These are phyloP conservation scores for Drosophila prosaltans DNA, from an alignment of 1,140 invertebrate genomes.

Conservation along the genomic window DNA sequence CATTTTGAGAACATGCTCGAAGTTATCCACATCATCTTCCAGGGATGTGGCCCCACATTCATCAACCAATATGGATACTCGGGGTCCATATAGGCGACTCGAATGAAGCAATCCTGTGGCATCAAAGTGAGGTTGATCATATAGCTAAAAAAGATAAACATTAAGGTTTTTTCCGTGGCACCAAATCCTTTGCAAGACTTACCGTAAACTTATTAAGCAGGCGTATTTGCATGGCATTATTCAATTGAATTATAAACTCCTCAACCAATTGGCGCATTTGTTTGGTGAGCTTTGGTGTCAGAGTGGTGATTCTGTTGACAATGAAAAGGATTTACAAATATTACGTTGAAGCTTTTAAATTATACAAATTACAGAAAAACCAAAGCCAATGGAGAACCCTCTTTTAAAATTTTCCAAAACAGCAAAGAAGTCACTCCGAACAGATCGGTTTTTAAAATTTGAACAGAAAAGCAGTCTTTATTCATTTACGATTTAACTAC, in stretches of 20 bases:
- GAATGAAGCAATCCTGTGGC: constrained; percentile 77
- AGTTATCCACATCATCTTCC: constrained; percentile 87
- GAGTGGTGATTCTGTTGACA: constrained; percentile 55
- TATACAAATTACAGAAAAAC: neutral
- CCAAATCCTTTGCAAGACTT: constrained; percentile 18
- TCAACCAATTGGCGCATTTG: constrained; percentile 69
- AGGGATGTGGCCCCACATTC: constrained; percentile 68
- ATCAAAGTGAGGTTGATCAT: constrained; percentile 79
- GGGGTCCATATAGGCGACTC: constrained; percentile 71
- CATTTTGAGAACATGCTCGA: constrained; percentile 93
- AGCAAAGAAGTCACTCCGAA: neutral
- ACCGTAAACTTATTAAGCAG: constrained; percentile 77
- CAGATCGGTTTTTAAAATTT: neutral
- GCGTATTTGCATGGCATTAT: constrained; percentile 69
- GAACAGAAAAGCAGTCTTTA: constrained; percentile 1
- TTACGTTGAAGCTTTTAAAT: neutral
- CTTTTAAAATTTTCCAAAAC: neutral
- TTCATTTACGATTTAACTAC: neutral
- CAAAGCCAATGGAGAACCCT: constrained; percentile 16
- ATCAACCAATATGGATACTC: constrained; percentile 78
- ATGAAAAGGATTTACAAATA: neutral
- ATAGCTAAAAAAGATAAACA: constrained; percentile 48
- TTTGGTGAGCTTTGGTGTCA: constrained; percentile 75
- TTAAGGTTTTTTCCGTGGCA: too few species aligned
- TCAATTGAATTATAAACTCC: constrained; percentile 66